Evolutionary conservation across 2,113 vertebrate genomes (phyloP).

Genomic region (Hystrix brachyura): DNA sequence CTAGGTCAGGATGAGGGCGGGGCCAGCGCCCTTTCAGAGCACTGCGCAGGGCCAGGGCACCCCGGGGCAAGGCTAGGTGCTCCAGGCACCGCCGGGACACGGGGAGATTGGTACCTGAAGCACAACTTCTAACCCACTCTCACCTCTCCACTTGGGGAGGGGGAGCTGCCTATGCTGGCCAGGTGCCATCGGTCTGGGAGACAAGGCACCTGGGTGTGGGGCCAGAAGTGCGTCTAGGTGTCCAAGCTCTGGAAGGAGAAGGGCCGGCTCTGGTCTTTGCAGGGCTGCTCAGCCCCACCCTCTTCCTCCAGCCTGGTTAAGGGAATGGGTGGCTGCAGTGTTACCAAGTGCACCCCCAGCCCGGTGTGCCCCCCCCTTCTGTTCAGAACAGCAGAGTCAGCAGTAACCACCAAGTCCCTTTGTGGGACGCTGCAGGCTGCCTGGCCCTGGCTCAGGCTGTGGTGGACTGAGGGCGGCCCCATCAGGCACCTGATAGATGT

Average conservation of each 20-base stretch:
- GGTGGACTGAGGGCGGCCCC: neutral
- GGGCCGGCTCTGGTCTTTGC: neutral
- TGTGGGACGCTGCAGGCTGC: neutral
- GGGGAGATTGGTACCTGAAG: neutral
- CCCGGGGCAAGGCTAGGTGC: neutral
- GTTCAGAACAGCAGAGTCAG: neutral
- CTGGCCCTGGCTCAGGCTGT: neutral
- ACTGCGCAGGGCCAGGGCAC: neutral
- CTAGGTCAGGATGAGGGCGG: neutral
- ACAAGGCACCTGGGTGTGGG: neutral
- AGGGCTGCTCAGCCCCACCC: neutral
- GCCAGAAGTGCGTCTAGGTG: neutral
- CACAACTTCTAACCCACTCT: neutral
- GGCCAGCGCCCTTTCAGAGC: neutral
- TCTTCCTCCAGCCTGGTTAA: neutral
- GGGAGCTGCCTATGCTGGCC: neutral
- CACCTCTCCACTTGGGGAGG: neutral
- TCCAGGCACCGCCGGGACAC: neutral
- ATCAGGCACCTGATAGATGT: neutral
- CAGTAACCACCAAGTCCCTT: neutral
- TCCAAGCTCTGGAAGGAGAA: neutral
- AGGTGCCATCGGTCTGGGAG: neutral
- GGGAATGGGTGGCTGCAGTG: neutral
- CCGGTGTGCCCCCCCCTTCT: neutral
- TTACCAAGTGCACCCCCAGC: neutral